These are phyloP conservation scores for Ormyrus pomaceus DNA, from an alignment of 2,888 invertebrate genomes.

Conservation along the genomic window DNA sequence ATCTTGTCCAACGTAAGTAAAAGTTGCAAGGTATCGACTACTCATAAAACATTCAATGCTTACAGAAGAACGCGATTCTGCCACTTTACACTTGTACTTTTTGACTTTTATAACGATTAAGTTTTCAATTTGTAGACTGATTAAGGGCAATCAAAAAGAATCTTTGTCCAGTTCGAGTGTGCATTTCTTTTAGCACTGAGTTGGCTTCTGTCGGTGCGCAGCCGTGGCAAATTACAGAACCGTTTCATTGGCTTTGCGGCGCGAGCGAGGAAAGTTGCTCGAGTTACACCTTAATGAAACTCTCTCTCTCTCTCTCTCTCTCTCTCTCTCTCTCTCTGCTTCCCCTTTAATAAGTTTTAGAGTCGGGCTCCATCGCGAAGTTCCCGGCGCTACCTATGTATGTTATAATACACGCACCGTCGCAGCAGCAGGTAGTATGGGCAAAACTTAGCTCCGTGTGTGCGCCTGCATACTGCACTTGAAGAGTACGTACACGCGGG, in stretches of 20 bases:
- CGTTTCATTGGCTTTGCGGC: constrained; percentile 40
- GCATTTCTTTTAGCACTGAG: too few relatives aligned
- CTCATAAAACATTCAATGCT: constrained; percentile 47
- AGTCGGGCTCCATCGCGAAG: constrained; percentile 11
- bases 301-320: too few relatives aligned
- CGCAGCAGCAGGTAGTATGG: background rate
- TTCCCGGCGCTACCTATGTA: background rate
- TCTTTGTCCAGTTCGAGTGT: too few relatives aligned
- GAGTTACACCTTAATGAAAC: constrained; percentile 41
- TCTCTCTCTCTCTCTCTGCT: background rate
- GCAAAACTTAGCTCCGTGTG: constrained; percentile 15
- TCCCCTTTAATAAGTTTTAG: constrained; percentile 34
- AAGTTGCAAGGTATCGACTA: constrained; percentile 56
- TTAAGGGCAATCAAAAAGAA: too few relatives aligned
- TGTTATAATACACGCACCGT: constrained; percentile 12
- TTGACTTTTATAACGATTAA: too few relatives aligned
- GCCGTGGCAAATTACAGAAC: constrained; percentile 28
- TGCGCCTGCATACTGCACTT: background rate
- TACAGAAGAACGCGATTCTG: too few relatives aligned
- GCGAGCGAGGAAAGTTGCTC: background rate
- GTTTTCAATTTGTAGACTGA: too few relatives aligned
- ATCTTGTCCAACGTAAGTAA: constrained; percentile 49
- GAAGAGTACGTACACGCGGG: background rate
- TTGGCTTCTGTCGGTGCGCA: background rate
- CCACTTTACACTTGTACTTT: too few relatives aligned